A percentile compares a stretch with the other conserved stretches of the same genome.
Evolutionary conservation across 2,888 invertebrate genomes (phyloP).

Genomic region (Lithodes maja): DNA sequence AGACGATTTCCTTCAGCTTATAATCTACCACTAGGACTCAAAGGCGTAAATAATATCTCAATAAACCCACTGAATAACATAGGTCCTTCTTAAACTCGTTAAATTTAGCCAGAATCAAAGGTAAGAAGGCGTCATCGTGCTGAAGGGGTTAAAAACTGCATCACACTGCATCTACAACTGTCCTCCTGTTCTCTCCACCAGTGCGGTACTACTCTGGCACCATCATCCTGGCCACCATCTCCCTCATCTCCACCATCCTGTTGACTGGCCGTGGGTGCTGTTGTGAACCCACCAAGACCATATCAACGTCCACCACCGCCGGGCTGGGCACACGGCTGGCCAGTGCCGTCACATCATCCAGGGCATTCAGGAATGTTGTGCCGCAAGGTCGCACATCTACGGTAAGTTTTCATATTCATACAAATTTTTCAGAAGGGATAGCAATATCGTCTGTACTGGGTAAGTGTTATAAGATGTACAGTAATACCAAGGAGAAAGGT

Average conservation of each 20-base stretch:
- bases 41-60: too few species aligned
- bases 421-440: neutral
- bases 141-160: too few species aligned
- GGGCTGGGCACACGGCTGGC: slow-evolving; percentile 11
- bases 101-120: too few species aligned
- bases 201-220: slow-evolving; percentile 54
- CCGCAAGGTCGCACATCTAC: slow-evolving; percentile 5
- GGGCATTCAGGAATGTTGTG: slow-evolving; percentile 3
- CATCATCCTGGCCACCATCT: slow-evolving; percentile 43
- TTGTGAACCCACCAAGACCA: slow-evolving; percentile 12
- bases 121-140: too few species aligned
- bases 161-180: too few species aligned
- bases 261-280: slow-evolving; percentile 12
- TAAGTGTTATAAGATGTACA: neutral
- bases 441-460: neutral
- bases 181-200: neutral
- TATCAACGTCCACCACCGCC: slow-evolving; percentile 9
- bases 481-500: neutral
- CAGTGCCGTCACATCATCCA: neutral
- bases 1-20: too few species aligned
- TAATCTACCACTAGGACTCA: too few species aligned
- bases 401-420: neutral
- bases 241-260: slow-evolving; percentile 37
- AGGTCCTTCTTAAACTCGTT: too few species aligned
- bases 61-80: too few species aligned